phyloP scores from a whole-genome alignment of 2,113 vertebrate genomes.

The Neogobius melanostomus region DNA sequence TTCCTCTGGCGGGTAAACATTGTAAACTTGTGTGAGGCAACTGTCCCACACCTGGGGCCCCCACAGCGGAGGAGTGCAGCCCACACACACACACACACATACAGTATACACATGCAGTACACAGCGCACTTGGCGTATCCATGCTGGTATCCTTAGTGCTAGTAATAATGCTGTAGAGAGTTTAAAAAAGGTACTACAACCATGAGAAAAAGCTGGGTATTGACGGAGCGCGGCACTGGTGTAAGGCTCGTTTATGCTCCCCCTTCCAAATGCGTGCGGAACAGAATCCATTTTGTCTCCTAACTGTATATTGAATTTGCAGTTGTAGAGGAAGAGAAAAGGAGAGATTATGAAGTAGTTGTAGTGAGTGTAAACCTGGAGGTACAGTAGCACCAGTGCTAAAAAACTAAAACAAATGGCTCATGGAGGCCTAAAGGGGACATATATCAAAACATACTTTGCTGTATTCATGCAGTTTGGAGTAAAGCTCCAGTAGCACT shows the following conservation, averaged over 20 bases:
- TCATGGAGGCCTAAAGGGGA: too few relatives aligned
- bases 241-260: slow-evolving; percentile 19
- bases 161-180: slow-evolving; percentile 81
- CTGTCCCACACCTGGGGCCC: background rate
- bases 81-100: slow-evolving; percentile 41
- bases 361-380: too few relatives aligned
- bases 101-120: slow-evolving; percentile 36
- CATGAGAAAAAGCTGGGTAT: slow-evolving; percentile 65
- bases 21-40: background rate
- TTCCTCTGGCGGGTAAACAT: background rate
- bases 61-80: background rate
- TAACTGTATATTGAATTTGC: too few relatives aligned
- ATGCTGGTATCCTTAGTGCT: slow-evolving; percentile 75
- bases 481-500: too few relatives aligned
- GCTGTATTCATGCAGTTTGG: too few relatives aligned
- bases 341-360: too few relatives aligned
- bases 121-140: slow-evolving; percentile 71
- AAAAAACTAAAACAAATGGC: too few relatives aligned
- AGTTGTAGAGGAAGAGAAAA: too few relatives aligned
- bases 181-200: slow-evolving; percentile 73
- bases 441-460: too few relatives aligned
- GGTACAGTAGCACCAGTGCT: too few relatives aligned
- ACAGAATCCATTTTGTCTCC: too few relatives aligned
- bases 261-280: too few relatives aligned
- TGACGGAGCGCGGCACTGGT: slow-evolving; percentile 68